Base-by-base conservation (phyloP, 2,797 vertebrate genomes). In the Gallinago nigripennis region DNA sequence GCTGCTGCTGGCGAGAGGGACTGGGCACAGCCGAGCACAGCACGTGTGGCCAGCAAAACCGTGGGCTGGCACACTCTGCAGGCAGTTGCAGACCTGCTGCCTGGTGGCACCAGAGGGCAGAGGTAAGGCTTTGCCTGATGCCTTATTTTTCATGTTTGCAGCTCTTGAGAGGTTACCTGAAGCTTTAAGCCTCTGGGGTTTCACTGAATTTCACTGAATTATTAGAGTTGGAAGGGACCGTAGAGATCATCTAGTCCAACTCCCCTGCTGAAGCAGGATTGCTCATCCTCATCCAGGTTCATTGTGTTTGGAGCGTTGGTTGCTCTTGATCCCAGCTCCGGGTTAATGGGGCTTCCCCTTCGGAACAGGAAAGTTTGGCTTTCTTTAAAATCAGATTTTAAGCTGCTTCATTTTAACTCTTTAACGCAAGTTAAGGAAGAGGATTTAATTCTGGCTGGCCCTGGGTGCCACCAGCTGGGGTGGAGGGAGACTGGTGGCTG, bases 1-100 rank as follows among this genome's bases (percentile, higher is more conserved):
- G 50, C 53, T 27, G 79, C 39, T 5, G 0, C 64, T 13, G 6
- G 8, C 3, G 12, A 18, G 15, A n/a, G 75, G 48, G 6, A 11
- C 30, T 48, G 2, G 86, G 58, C 53, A 8, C 0, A 4, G 20
- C 91, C n/a, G 0, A 4, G 75, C 21, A 16, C 2, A 7, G 64
- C 64, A 0, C 68, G 0, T 1, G 56, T 6, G 24, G 21, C 28
- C 69, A 27, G 77, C n/a, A 24, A 30, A 41, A 11, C 1, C 11
- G 0, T 0, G 39, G 1, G n/a, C 39, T 61, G 48, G 9, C 37
- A 23, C 33, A 4, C 75, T 41, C 6, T 3, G 0, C 15, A 2
- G 18, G 69, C 64, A 5, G 63, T 4, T 9, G 0, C 39, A 39
- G 17, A 31, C 68, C 72, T 33, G 51, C 58, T 63, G 78, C 54